A percentile compares a stretch with the other conserved stretches of the same genome.
Conservation (phyloP, 2,888 invertebrate species). For the Cheiracanthium punctorium region DNA sequence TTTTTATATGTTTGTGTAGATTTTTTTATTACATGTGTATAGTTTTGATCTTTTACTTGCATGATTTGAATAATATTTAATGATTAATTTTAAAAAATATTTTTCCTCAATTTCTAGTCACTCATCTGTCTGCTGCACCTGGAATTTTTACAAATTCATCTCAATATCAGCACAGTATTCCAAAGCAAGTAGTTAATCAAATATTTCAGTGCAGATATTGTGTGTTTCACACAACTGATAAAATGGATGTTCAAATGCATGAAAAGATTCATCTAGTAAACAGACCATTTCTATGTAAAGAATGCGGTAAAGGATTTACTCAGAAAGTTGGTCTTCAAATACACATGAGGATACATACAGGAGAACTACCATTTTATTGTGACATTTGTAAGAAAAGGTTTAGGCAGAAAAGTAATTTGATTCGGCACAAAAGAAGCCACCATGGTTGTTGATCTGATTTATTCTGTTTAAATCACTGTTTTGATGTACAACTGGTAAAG, state of each 20-base stretch:
- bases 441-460: neutral
- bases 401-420: slow-evolving; percentile 28
- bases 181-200: too few species aligned
- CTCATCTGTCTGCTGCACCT: too few species aligned
- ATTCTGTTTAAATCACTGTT: too few species aligned
- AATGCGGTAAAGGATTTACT: neutral
- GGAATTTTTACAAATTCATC: too few species aligned
- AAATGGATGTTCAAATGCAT: neutral
- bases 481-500: too few species aligned
- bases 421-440: slow-evolving; percentile 22
- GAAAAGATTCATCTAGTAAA: neutral
- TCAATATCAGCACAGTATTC: too few species aligned
- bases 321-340: slow-evolving; percentile 31
- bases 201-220: neutral
- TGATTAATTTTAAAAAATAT: too few species aligned
- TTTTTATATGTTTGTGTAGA: too few species aligned
- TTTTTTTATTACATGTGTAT: too few species aligned
- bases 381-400: slow-evolving; percentile 14
- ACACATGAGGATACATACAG: slow-evolving; percentile 3
- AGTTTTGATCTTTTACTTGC: too few species aligned
- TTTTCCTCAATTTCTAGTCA: too few species aligned
- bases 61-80: too few species aligned
- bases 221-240: neutral
- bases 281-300: neutral
- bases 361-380: neutral